Conservation (phyloP, 53 echinoderm and acorn worm genomes). For the Crossaster papposus region DNA sequence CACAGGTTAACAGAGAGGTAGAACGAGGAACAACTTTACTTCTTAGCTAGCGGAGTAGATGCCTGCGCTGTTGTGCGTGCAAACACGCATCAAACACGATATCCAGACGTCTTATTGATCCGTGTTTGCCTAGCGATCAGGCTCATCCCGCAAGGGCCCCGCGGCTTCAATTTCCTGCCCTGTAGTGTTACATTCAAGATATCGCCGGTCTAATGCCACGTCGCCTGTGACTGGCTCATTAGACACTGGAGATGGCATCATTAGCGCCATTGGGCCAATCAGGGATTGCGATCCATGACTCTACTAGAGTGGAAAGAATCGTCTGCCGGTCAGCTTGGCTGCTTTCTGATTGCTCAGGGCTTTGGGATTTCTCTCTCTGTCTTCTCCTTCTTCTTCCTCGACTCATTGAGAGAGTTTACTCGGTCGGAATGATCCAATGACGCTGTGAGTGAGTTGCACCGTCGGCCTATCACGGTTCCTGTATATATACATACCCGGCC, state of each 20-base stretch:
- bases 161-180: slow-evolving; percentile 47
- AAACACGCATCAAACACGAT: neutral
- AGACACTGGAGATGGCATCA: slow-evolving; percentile 44
- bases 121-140: slow-evolving; percentile 45
- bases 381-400: neutral
- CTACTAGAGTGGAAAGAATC: slow-evolving; percentile 55
- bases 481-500: neutral
- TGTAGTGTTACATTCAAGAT: slow-evolving; percentile 28
- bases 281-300: slow-evolving; percentile 23
- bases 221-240: slow-evolving; percentile 47
- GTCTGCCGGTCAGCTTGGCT: neutral
- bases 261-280: slow-evolving; percentile 59
- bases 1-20: neutral
- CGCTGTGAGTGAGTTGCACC: slow-evolving; percentile 13
- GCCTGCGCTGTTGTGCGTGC: neutral
- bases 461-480: slow-evolving; percentile 17
- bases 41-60: slow-evolving; percentile 18
- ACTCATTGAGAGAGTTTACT: slow-evolving; percentile 44
- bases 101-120: slow-evolving; percentile 42
- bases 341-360: slow-evolving; percentile 46
- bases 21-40: slow-evolving; percentile 23
- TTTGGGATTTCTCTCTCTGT: neutral
- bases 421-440: slow-evolving; percentile 50
- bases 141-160: neutral
- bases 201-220: slow-evolving; percentile 1